phyloP scores from a whole-genome alignment of 2,888 invertebrate genomes.

The Drosophila crucigera region DNA sequence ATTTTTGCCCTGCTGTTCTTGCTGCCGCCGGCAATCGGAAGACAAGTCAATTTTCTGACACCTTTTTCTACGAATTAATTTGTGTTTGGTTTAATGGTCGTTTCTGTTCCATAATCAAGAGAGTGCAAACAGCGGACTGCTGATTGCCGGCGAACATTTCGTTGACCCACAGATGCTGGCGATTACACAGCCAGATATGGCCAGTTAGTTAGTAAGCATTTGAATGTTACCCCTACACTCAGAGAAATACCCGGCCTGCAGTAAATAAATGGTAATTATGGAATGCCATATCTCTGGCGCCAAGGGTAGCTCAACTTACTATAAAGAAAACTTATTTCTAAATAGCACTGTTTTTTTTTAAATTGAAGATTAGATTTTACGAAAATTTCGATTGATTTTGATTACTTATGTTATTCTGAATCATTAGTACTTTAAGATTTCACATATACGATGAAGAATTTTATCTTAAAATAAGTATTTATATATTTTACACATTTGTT shows the following conservation, averaged over 20 bases:
- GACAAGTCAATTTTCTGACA: conserved; percentile 80
- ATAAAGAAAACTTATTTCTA: background rate
- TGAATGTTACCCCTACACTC: conserved; percentile 9
- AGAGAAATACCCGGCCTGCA: background rate
- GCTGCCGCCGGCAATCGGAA: conserved; percentile 55
- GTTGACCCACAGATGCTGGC: conserved; percentile 14
- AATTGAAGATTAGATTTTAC: background rate
- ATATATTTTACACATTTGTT: background rate
- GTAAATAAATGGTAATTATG: background rate
- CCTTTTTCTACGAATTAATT: conserved; percentile 80
- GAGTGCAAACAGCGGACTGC: conserved; percentile 11
- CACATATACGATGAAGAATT: background rate
- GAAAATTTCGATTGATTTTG: background rate
- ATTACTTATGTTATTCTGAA: background rate
- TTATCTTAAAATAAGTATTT: fast-evolving
- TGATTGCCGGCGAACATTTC: conserved; percentile 22
- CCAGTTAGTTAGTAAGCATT: conserved; percentile 6
- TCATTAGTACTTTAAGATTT: background rate
- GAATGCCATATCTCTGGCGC: too few species aligned
- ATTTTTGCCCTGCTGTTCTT: conserved; percentile 45
- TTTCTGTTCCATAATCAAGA: conserved; percentile 42
- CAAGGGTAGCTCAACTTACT: background rate
- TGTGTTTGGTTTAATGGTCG: conserved; percentile 60
- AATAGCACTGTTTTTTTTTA: background rate
- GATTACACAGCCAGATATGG: conserved; percentile 23